These are phyloP conservation scores for Phylloscopus trochiloides DNA, from an alignment of 2,113 vertebrate species.

Conservation along the genomic window DNA sequence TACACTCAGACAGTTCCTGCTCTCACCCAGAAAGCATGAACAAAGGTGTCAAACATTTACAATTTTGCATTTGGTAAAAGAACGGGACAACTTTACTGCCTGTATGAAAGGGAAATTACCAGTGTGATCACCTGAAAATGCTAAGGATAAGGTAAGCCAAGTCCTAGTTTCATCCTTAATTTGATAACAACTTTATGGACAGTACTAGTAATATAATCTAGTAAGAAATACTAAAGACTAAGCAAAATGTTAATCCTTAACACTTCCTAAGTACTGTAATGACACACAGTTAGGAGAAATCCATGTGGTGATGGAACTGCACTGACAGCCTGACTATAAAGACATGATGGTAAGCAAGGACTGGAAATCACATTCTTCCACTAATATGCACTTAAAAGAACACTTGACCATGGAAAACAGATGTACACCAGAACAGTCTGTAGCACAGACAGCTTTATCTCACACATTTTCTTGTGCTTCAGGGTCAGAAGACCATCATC, in stretches of 20 bases:
- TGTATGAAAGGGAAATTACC: neutral
- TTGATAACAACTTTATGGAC: neutral
- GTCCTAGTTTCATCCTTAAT: neutral
- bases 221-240: neutral
- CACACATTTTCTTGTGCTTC: neutral
- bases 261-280: neutral
- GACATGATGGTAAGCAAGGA: neutral
- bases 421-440: neutral
- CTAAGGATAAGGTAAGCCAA: neutral
- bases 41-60: neutral
- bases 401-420: neutral
- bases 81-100: neutral
- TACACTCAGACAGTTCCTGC: neutral
- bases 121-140: neutral
- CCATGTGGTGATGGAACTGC: neutral
- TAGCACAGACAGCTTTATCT: neutral
- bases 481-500: neutral
- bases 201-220: neutral
- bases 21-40: neutral
- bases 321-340: neutral
- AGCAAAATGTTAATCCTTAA: neutral
- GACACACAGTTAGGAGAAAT: neutral
- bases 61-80: neutral
- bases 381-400: neutral
- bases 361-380: neutral